Evolutionary conservation across 2,888 invertebrate species (phyloP), one percentile per base, ranked within the genome.

Genomic region (Pollenia angustigena): DNA sequence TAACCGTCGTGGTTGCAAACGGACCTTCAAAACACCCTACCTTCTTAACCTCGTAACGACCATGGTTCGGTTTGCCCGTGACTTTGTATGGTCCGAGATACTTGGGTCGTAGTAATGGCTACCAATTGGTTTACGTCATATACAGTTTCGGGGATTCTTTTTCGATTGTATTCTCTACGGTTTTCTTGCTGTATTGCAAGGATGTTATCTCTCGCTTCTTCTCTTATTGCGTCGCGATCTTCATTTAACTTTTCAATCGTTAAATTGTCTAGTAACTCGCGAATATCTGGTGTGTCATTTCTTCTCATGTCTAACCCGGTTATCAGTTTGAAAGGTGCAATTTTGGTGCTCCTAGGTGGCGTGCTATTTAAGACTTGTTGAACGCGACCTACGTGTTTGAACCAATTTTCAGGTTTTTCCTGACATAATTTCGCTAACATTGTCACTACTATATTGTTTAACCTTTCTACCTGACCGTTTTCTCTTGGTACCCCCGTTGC

Each of bases 191-290:
- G 74, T 10, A 75, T 60, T 11, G 23, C n/a, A 2, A 32, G 50
- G 4, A 62, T 75, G 16, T 75, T 75, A n/a, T 75, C 40, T 50
- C 50, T 75, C 2, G 60, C 50, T 48, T 75, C 62, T 3, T 60
- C 18, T 50, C 74, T 62, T 9, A 64, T 44, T 16, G 2, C 18
- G 16, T 72, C 44, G 44, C 58, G 40, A 12, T 72, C n/a, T 11
- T 10, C 7, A 42, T 48, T 4, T 48, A 23, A 32, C 14, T 60
- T n/a, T 40, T 60, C 14, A 23, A 60, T 40, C 0, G 1, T 8
- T 14, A 60, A 60, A 2, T 14, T 8, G 8, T 60, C 8, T 4
- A 60, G 44, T 48, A 48, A 23, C 12, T 69, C 52, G 8, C 14
- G 11, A 10, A 50, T 40, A 0, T 52, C 52, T 52, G 10, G 0